Conservation (phyloP, 2,113 vertebrate species). For the Calyptomena viridis region DNA sequence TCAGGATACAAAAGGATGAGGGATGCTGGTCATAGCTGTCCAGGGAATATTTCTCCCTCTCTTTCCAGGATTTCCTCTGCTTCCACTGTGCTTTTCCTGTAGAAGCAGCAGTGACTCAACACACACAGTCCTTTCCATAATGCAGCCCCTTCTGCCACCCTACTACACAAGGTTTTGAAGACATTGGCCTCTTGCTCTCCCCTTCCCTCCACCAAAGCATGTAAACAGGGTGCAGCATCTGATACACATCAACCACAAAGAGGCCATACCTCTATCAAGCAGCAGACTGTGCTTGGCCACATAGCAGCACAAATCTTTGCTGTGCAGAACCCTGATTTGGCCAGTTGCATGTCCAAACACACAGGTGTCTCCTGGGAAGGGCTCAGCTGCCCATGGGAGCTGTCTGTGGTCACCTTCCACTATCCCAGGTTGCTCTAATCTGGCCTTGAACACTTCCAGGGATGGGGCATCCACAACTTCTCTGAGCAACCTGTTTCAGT, state of each 20-base stretch:
- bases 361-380: not conserved
- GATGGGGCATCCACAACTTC: not conserved
- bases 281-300: not conserved
- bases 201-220: not conserved
- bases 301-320: not conserved
- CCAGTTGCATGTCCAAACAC: not conserved
- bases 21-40: not conserved
- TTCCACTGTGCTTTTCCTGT: not conserved
- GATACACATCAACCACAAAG: not conserved
- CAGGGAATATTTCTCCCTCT: not conserved
- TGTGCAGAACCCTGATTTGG: not conserved
- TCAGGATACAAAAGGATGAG: accelerated
- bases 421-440: not conserved
- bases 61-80: not conserved
- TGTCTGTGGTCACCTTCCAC: not conserved
- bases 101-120: not conserved
- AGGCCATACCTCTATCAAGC: not conserved
- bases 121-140: not conserved
- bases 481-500: not conserved
- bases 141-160: not conserved
- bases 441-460: not conserved
- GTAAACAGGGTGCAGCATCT: not conserved
- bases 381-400: not conserved
- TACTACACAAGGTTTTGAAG: not conserved
- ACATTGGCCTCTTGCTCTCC: not conserved